A percentile compares a stretch with the other conserved stretches of the same genome.
Evolutionary conservation across 2,888 invertebrate genomes (phyloP).

Genomic region (Philereme vetulata): DNA sequence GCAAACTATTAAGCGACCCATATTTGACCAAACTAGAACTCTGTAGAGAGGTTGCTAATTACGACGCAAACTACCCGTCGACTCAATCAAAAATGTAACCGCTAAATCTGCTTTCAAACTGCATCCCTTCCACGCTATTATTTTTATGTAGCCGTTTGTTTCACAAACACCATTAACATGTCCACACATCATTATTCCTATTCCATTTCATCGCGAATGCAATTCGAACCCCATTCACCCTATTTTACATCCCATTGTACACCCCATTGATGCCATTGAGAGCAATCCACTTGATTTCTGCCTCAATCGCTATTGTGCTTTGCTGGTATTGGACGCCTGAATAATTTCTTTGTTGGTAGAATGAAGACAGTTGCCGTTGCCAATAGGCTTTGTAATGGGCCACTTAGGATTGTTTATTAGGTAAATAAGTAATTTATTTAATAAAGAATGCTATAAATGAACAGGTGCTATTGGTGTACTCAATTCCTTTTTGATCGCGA

Average conservation of each 20-base stretch:
- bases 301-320: constrained; percentile 22
- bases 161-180: constrained; percentile 16
- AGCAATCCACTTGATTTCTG: constrained; percentile 29
- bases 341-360: constrained; percentile 7
- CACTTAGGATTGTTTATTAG: background rate
- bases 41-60: too few relatives aligned
- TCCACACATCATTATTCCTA: constrained; percentile 8
- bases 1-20: too few relatives aligned
- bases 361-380: constrained; percentile 3
- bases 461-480: too few relatives aligned
- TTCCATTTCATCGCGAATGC: constrained; percentile 8
- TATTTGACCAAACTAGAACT: too few relatives aligned
- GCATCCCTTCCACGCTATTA: background rate
- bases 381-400: constrained; percentile 3
- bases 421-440: too few relatives aligned
- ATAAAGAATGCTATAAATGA: too few relatives aligned
- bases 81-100: too few relatives aligned
- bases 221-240: constrained; percentile 17
- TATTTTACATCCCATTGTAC: constrained; percentile 19
- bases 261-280: constrained; percentile 28
- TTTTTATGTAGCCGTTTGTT: constrained; percentile 9
- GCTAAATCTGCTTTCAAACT: background rate
- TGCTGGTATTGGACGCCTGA: constrained; percentile 3
- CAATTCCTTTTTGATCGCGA: too few relatives aligned
- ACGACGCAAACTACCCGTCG: too few relatives aligned